Conservation (phyloP, 2,888 invertebrate genomes). For the Acheta domesticus region DNA sequence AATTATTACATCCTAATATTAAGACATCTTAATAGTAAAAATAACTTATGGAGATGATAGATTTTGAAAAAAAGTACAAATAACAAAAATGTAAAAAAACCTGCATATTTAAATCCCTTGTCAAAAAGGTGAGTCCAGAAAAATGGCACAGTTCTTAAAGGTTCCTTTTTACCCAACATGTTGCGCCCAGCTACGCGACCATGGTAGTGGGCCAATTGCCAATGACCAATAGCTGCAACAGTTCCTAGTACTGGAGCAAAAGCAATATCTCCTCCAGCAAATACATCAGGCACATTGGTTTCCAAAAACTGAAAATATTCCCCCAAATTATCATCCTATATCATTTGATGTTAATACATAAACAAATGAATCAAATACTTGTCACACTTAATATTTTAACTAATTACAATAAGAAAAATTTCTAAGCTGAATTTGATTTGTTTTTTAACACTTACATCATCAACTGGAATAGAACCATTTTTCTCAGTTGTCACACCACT, state of each 20-base stretch:
- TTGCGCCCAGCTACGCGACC: constrained; percentile 83
- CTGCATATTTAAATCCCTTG: constrained; percentile 76
- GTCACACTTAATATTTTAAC: too few relatives aligned
- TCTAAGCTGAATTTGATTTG: too few relatives aligned
- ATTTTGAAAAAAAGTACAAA: too few relatives aligned
- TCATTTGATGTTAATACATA: too few relatives aligned
- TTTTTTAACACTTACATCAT: neutral
- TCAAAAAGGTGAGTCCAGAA: constrained; percentile 92
- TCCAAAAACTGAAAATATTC: constrained; percentile 59
- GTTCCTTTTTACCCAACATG: constrained; percentile 66
- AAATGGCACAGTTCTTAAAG: constrained; percentile 74
- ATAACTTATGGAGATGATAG: too few relatives aligned
- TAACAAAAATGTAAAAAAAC: constrained; percentile 42
- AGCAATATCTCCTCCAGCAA: constrained; percentile 90
- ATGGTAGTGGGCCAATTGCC: constrained; percentile 87
- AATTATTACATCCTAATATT: neutral
- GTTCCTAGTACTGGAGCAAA: constrained; percentile 76
- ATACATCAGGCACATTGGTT: constrained; percentile 74
- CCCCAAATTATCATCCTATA: too few relatives aligned
- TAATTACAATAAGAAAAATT: too few relatives aligned
- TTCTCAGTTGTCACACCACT: neutral
- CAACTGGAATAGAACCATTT: neutral
- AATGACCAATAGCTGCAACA: constrained; percentile 79
- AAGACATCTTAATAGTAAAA: too few relatives aligned
- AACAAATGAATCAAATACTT: too few relatives aligned